Conservation (phyloP, 2,888 invertebrate genomes). For the Hipparchia sbordonii region DNA sequence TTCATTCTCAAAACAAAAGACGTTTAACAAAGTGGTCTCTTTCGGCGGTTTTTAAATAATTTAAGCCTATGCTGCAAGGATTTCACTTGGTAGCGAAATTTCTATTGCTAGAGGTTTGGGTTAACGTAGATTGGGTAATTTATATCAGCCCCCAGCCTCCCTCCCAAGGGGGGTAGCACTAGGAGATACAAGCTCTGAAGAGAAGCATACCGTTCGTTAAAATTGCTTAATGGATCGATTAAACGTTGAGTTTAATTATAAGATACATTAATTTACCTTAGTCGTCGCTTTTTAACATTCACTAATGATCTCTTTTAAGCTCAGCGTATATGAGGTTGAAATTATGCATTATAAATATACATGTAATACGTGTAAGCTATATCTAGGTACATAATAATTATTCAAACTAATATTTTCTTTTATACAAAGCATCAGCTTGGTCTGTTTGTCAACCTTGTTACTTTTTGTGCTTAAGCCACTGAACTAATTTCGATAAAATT, state of each 20-base stretch:
- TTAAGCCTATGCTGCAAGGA: conserved; percentile 66
- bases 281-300: conserved; percentile 20
- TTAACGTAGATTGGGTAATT: conserved; percentile 81
- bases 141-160: conserved; percentile 74
- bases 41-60: conserved; percentile 59
- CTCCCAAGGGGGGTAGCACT: conserved; percentile 51
- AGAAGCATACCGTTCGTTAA: conserved; percentile 71
- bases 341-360: too few relatives aligned
- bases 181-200: conserved; percentile 64
- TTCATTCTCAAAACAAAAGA: conserved; percentile 3
- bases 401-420: too few relatives aligned
- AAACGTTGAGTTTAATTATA: conserved; percentile 67
- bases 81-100: conserved; percentile 70
- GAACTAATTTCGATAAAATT: too few relatives aligned
- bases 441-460: too few relatives aligned
- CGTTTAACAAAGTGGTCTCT: conserved; percentile 58
- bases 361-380: background rate
- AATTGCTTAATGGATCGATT: conserved; percentile 78
- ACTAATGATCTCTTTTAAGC: background rate
- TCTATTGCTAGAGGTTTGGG: conserved; percentile 76
- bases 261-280: conserved; percentile 57
- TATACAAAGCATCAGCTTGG: too few relatives aligned
- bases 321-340: too few relatives aligned
- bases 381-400: background rate
- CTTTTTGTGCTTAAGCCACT: too few relatives aligned